These are phyloP conservation scores for Bagarius yarrelli DNA, from an alignment of 2,113 vertebrate genomes.

Conservation along the genomic window DNA sequence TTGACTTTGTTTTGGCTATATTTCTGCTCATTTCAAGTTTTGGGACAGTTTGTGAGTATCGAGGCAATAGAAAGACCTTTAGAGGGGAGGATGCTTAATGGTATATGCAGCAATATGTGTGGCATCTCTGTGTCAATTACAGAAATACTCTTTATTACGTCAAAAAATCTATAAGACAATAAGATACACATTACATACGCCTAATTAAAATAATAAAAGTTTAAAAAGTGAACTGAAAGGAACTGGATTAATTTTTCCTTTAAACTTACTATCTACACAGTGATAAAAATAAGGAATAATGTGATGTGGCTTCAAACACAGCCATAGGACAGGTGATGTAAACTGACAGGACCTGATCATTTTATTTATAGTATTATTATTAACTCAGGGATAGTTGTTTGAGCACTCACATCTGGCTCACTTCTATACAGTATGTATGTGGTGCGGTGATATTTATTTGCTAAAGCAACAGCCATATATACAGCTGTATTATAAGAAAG, in stretches of 20 bases:
- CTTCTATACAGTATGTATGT: not conserved
- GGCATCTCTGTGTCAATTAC: not conserved
- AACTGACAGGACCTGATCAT: not conserved
- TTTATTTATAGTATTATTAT: not conserved
- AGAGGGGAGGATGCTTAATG: not conserved
- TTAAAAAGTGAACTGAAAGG: not conserved
- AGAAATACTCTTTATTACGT: not conserved
- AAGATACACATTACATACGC: too few species aligned
- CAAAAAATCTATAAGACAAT: not conserved
- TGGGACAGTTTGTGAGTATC: not conserved
- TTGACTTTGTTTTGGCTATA: not conserved
- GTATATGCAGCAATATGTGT: not conserved
- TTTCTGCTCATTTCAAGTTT: not conserved
- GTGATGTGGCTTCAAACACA: too few species aligned
- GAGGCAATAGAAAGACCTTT: not conserved
- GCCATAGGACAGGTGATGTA: too few species aligned
- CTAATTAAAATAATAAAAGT: too few species aligned
- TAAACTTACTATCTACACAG: not conserved
- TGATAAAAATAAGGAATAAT: too few species aligned
- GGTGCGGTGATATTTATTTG: not conserved
- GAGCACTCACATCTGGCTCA: not conserved
- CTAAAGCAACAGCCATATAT: not conserved
- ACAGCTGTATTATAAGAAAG: not conserved
- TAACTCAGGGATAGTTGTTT: not conserved
- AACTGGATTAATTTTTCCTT: too few species aligned